phyloP scores from a whole-genome alignment of 2,797 vertebrate species.

The Eulemur mongoz region DNA sequence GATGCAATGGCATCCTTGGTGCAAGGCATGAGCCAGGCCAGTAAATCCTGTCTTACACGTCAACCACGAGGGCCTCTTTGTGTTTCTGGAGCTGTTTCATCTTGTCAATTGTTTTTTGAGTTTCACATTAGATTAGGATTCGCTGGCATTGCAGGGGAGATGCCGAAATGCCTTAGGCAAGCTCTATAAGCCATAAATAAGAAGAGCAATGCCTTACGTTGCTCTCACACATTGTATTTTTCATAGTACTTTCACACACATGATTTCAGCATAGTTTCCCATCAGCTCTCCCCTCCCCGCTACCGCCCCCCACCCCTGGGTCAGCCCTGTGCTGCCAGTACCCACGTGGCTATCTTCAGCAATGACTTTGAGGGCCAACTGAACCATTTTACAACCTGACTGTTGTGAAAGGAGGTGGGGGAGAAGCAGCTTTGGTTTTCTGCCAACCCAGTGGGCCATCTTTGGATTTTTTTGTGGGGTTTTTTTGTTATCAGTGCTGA shows the following conservation, averaged over 20 bases:
- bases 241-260: background rate
- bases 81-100: constrained; percentile 25
- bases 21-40: background rate
- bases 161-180: background rate
- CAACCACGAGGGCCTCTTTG: background rate
- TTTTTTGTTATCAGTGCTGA: background rate
- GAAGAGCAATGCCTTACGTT: background rate
- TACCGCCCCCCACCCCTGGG: background rate
- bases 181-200: background rate
- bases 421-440: background rate
- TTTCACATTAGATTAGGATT: constrained; percentile 31
- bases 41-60: background rate
- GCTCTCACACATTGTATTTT: background rate
- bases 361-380: background rate
- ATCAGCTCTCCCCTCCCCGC: background rate
- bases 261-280: background rate
- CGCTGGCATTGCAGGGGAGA: background rate
- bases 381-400: background rate
- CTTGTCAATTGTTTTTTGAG: constrained; percentile 30
- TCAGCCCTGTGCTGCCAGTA: background rate
- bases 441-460: background rate
- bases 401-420: background rate
- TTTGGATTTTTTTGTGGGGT: background rate
- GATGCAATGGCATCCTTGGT: background rate
- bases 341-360: background rate